Conservation (phyloP, 2,797 vertebrate species). For the Prionace glauca region DNA sequence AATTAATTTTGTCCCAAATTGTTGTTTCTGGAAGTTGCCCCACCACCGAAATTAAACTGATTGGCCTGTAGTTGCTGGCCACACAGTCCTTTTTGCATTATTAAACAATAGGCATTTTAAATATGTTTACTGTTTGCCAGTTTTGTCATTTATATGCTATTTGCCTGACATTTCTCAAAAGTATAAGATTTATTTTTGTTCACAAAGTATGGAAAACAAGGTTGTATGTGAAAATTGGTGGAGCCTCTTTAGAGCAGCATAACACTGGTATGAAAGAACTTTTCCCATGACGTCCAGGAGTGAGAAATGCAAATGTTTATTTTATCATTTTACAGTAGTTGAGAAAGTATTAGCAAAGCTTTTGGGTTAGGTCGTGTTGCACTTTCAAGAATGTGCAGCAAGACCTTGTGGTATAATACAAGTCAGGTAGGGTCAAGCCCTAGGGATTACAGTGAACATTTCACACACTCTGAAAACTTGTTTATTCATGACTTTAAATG, state of each 20-base stretch:
- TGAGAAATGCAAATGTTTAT: slow-evolving; percentile 51
- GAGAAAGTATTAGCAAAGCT: slow-evolving; percentile 50
- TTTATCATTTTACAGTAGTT: slow-evolving; percentile 52
- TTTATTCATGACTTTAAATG: slow-evolving; percentile 41
- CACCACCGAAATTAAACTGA: no score
- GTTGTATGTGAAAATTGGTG: background rate
- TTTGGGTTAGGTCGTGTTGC: slow-evolving; percentile 48
- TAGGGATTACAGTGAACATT: slow-evolving; percentile 55
- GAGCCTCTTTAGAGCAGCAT: background rate
- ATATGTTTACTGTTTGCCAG: background rate
- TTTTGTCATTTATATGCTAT: background rate
- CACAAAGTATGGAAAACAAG: background rate
- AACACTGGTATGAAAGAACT: background rate
- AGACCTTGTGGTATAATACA: slow-evolving; percentile 55
- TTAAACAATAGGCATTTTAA: background rate
- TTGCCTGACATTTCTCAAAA: background rate
- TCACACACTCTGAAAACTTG: slow-evolving; percentile 43
- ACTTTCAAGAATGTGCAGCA: slow-evolving; percentile 53
- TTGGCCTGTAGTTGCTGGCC: no score
- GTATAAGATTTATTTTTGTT: background rate
- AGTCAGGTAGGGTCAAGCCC: slow-evolving; percentile 62
- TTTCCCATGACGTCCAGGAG: slow-evolving; percentile 21
- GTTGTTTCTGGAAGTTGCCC: no score
- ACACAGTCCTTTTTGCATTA: background rate
- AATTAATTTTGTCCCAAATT: no score